Conservation (phyloP, 2,797 vertebrate species). For the Fistularia commersonii region DNA sequence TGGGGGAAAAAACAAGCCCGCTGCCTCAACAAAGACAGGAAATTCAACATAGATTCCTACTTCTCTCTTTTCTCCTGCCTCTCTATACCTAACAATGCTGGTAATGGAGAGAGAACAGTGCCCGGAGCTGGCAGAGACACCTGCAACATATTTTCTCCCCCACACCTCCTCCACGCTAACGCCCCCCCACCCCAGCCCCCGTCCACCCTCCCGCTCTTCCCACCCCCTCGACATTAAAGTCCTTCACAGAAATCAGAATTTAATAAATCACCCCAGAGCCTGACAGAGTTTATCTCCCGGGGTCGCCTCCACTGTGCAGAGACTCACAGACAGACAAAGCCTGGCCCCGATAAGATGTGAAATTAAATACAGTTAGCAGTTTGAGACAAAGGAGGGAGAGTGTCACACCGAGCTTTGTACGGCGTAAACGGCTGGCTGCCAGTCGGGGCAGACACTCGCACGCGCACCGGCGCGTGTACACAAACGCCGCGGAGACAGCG, state of each 20-base stretch:
- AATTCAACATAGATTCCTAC: slow-evolving; percentile 77
- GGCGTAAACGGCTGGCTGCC: slow-evolving; percentile 65
- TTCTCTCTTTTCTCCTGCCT: slow-evolving; percentile 69
- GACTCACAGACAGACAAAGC: slow-evolving; percentile 80
- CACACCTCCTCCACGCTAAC: slow-evolving; percentile 2
- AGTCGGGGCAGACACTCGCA: slow-evolving; percentile 28
- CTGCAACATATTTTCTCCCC: slow-evolving; percentile 74
- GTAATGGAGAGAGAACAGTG: slow-evolving; percentile 73
- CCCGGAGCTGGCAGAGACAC: slow-evolving; percentile 75
- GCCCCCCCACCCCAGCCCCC: slow-evolving; percentile 9
- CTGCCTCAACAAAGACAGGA: slow-evolving; percentile 80
- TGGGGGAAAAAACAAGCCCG: slow-evolving; percentile 64
- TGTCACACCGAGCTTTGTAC: slow-evolving; percentile 70
- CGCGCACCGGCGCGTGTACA: slow-evolving; percentile 6
- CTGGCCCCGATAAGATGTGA: slow-evolving; percentile 75
- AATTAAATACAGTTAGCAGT: slow-evolving; percentile 87
- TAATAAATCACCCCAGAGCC: slow-evolving; percentile 86
- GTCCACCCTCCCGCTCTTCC: slow-evolving; percentile 43
- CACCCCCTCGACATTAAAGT: slow-evolving; percentile 78
- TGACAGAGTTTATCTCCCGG: slow-evolving; percentile 86
- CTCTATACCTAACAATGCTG: slow-evolving; percentile 65
- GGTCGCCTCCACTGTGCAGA: slow-evolving; percentile 78
- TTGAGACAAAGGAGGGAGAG: slow-evolving; percentile 75
- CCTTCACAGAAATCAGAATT: slow-evolving; percentile 87
- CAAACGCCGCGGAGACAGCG: slow-evolving; percentile 56